Percentiles rank a stretch among this genome's conserved stretches.
These are phyloP conservation scores for Molossus alvarezi DNA, from an alignment of 2,797 vertebrate genomes.

Conservation along the genomic window DNA sequence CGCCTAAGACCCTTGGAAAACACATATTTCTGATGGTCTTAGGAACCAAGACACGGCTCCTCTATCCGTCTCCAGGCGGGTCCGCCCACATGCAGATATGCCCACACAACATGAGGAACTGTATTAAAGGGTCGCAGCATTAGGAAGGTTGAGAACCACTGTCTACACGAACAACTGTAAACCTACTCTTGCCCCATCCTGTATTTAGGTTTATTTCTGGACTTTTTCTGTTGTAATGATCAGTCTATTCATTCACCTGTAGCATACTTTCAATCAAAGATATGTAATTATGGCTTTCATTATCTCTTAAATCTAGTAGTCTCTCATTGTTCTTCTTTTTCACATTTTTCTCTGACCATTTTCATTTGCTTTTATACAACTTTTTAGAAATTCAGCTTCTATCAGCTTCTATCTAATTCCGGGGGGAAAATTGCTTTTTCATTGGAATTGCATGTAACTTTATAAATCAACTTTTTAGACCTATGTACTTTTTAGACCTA, in stretches of 20 bases:
- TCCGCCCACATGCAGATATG: too few relatives aligned
- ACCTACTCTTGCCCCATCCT: background rate
- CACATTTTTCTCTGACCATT: background rate
- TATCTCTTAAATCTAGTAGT: background rate
- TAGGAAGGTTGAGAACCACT: too few relatives aligned
- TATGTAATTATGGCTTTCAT: background rate
- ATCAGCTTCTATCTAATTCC: background rate
- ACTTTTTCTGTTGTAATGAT: background rate
- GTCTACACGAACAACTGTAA: background rate
- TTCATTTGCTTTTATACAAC: background rate
- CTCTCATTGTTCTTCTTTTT: background rate
- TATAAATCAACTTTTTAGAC: background rate
- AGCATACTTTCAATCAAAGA: background rate
- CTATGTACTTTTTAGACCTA: background rate
- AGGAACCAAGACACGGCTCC: too few relatives aligned
- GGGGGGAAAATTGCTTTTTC: background rate
- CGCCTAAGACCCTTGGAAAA: too few relatives aligned
- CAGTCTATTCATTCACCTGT: background rate
- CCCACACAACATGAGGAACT: too few relatives aligned
- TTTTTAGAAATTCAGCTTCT: constrained; percentile 1
- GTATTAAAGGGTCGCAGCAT: too few relatives aligned
- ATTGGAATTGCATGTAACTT: background rate
- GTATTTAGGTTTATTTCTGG: background rate
- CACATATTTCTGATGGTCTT: too few relatives aligned
- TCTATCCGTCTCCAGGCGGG: too few relatives aligned